A percentile compares a stretch with the other conserved stretches of the same genome.
phyloP scores from a whole-genome alignment of 2,888 invertebrate species.

The Gasteruption jaculator region DNA sequence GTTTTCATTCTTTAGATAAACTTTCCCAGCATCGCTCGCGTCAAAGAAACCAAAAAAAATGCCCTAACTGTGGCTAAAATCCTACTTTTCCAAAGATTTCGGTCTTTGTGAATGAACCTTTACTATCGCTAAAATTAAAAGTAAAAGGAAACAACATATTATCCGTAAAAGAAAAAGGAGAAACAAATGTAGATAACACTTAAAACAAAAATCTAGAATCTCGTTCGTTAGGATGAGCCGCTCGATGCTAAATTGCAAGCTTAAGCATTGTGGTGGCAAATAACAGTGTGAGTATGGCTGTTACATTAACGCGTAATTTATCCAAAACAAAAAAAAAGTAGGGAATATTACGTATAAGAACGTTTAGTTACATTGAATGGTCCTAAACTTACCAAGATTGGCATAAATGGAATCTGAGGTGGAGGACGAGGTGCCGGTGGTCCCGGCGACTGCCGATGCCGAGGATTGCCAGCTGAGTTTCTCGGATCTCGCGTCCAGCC shows the following conservation, averaged over 20 bases:
- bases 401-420: conserved; percentile 62
- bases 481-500: conserved; percentile 32
- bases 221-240: conserved; percentile 2
- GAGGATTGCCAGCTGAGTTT: conserved; percentile 26
- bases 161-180: conserved; percentile 14
- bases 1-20: too few relatives aligned
- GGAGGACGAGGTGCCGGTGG: conserved; percentile 30
- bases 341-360: conserved; percentile 16
- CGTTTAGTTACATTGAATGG: conserved; percentile 52
- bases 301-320: conserved; percentile 21
- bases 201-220: conserved; percentile 6
- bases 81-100: too few relatives aligned
- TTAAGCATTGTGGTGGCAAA: conserved; percentile 36
- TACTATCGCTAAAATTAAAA: too few relatives aligned
- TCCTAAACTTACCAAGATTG: conserved; percentile 66
- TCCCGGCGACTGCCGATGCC: conserved; percentile 25
- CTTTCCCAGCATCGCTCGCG: too few relatives aligned
- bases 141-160: too few relatives aligned
- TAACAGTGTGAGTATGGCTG: conserved; percentile 41
- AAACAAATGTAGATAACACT: conserved; percentile 14
- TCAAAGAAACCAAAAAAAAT: too few relatives aligned
- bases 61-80: too few relatives aligned
- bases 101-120: too few relatives aligned
- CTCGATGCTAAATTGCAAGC: conserved; percentile 31
- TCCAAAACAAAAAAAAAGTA: conserved; percentile 1